Percentiles rank a stretch among this genome's conserved stretches.
Evolutionary conservation across 2,888 invertebrate species (phyloP).

Genomic region (Tenthredo scrophulariae): DNA sequence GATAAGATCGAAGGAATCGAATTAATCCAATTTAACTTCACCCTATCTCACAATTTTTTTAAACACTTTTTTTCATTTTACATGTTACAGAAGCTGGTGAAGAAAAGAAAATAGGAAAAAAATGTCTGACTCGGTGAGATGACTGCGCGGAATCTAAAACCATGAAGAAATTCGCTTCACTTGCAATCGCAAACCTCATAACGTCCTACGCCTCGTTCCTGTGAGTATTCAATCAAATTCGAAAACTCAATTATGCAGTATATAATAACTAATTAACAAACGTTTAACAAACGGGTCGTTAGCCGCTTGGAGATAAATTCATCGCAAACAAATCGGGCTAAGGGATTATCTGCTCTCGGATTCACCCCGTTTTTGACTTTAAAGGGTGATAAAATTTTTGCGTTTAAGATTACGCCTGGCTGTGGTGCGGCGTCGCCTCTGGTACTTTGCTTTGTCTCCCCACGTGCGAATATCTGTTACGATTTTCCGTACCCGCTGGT

Average conservation of each 20-base stretch:
- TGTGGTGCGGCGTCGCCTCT: too few species aligned
- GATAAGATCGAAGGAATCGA: conserved; percentile 15
- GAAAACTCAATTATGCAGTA: not conserved
- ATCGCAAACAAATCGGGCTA: not conserved
- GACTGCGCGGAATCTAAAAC: conserved; percentile 59
- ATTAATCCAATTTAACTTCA: not conserved
- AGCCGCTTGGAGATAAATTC: not conserved
- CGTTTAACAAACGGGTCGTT: not conserved
- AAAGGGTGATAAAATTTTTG: conserved; percentile 3
- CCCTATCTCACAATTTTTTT: not conserved
- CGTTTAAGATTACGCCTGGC: not conserved
- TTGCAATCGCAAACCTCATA: conserved; percentile 70
- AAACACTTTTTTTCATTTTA: not conserved
- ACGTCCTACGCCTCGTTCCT: conserved; percentile 69
- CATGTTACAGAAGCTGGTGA: not conserved
- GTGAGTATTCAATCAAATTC: conserved; percentile 64
- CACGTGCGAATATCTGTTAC: conserved; percentile 3
- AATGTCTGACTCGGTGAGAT: conserved; percentile 29
- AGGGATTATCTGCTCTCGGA: not conserved
- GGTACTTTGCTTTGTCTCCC: not conserved
- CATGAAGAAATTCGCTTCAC: conserved; percentile 70
- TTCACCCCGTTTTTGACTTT: not conserved
- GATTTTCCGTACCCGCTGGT: not conserved
- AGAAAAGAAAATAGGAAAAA: not conserved
- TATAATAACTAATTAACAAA: conserved; percentile 26